Evolutionary conservation across 1,140 invertebrate species (phyloP), one percentile per base, ranked within the genome.

Genomic region (Drosophila ohnishii): DNA sequence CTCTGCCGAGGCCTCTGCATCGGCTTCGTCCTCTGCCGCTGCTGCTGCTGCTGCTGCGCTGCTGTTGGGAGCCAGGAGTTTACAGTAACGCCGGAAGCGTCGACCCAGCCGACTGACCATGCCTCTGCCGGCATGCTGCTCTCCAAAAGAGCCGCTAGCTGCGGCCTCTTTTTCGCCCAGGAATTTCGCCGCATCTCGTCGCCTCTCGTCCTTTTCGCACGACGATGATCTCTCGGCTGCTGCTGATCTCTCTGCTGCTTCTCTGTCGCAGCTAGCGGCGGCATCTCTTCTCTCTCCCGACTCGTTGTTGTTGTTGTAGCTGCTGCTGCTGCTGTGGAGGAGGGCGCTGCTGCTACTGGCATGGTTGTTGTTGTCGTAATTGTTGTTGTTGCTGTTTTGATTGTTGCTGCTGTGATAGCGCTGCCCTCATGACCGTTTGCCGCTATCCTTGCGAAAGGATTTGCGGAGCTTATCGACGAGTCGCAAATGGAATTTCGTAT

Each of bases 401-500:
- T 35, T 64, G 51, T 42, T 62, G 53, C 37, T 61, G 47, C 50
- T 66, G 61, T 56, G 44, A 44, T 42, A 50, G 47, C 58, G 75
- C 39, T 50, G 51, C 45, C 90, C 83, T 92, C 91, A 92, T 89
- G 75, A 92, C 3, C 90, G 80, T 45, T 94, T 94, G 13, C 93
- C 92, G 32, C 92, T 92, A 75, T 95, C 94, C 80, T 95, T 95
- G 58, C 94, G 95, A 90, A 97, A 93, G 58, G 96, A 95, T 60
- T 95, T 94, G 91, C 96, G 96, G 80, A 97, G 91, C 92, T 96
- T 96, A 91, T 97, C 96, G 69, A 97, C 95, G 80, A 97, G 93
- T 67, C 96, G 94, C 90, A 94, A 95, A 93, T 97, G 96, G 91
- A 97, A 97, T 92, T 97, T 97, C 77, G 96, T 96, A 71, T 96